These are phyloP conservation scores for Dasypolia templi DNA, from an alignment of 2,888 invertebrate genomes.

Conservation along the genomic window DNA sequence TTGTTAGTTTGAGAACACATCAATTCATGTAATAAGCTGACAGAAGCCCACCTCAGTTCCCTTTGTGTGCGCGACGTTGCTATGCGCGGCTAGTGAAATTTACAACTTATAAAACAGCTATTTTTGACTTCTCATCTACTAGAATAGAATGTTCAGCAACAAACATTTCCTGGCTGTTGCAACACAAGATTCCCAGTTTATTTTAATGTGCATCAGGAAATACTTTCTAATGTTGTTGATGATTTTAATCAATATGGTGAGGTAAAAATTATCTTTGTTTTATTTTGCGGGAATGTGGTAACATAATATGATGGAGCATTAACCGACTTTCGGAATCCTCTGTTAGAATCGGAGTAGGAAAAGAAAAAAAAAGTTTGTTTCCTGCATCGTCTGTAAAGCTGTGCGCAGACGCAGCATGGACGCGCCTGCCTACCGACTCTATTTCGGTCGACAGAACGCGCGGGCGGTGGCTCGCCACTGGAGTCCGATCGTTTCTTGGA, in stretches of 20 bases:
- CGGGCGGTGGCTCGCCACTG: constrained; percentile 73
- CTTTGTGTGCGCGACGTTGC: constrained; percentile 66
- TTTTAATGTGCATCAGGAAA: constrained; percentile 49
- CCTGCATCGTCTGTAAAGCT: constrained; percentile 72
- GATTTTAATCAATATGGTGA: constrained; percentile 44
- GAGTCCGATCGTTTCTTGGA: constrained; percentile 77
- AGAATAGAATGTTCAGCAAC: constrained; percentile 75
- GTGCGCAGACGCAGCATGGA: constrained; percentile 59
- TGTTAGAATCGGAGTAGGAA: constrained; percentile 66
- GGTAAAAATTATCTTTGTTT: constrained; percentile 56
- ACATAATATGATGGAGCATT: constrained; percentile 60
- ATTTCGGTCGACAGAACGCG: constrained; percentile 77
- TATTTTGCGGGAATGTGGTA: constrained; percentile 66
- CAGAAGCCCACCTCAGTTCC: constrained; percentile 57
- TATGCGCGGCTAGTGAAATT: constrained; percentile 68
- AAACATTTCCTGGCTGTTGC: constrained; percentile 74
- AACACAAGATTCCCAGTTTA: constrained; percentile 41
- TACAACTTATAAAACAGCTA: constrained; percentile 73
- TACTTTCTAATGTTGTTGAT: constrained; percentile 44
- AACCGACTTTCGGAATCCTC: constrained; percentile 60
- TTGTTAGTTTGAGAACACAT: constrained; percentile 47
- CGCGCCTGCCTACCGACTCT: constrained; percentile 68
- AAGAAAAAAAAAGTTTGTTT: constrained; percentile 75
- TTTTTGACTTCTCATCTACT: constrained; percentile 69
- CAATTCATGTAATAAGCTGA: constrained; percentile 43